Percentiles rank a stretch among this genome's conserved stretches.
phyloP scores from a whole-genome alignment of 1,140 invertebrate genomes.

The Linepithema humile region DNA sequence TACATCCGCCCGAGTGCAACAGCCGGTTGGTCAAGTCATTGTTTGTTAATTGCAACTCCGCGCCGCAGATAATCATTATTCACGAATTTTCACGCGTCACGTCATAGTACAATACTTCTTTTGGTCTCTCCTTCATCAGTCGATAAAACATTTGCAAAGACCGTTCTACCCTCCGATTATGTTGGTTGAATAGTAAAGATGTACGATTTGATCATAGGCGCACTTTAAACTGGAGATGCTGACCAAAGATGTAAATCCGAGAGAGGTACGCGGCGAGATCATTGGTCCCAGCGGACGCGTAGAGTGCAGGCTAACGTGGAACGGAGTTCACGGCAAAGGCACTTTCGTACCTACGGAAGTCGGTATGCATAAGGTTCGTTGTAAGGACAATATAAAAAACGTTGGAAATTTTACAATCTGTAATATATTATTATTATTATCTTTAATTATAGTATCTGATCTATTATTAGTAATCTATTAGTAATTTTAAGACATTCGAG shows the following conservation, averaged over 20 bases:
- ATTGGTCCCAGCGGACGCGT: conserved; percentile 89
- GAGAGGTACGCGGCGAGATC: conserved; percentile 93
- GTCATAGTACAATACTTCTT: neutral
- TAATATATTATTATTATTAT: neutral
- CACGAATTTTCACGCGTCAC: conserved; percentile 27
- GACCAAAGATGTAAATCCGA: conserved; percentile 90
- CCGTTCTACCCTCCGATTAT: neutral
- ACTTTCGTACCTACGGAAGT: conserved; percentile 95
- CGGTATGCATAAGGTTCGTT: conserved; percentile 93
- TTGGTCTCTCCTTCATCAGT: neutral
- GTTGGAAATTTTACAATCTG: neutral
- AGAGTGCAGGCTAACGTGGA: conserved; percentile 87
- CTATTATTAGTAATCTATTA: too few relatives aligned
- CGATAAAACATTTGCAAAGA: neutral
- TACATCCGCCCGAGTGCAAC: conserved; percentile 92
- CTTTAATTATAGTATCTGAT: too few relatives aligned
- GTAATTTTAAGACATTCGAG: neutral
- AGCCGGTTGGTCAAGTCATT: conserved; percentile 87
- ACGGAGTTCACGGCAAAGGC: conserved; percentile 89
- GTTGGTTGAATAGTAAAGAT: neutral
- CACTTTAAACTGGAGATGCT: conserved; percentile 92
- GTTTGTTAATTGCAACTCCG: conserved; percentile 47
- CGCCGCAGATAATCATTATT: neutral
- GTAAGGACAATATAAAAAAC: neutral
- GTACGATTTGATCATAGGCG: conserved; percentile 85